Evolutionary conservation across 2,888 invertebrate species (phyloP).

Genomic region (Heteromyza rotundicornis): DNA sequence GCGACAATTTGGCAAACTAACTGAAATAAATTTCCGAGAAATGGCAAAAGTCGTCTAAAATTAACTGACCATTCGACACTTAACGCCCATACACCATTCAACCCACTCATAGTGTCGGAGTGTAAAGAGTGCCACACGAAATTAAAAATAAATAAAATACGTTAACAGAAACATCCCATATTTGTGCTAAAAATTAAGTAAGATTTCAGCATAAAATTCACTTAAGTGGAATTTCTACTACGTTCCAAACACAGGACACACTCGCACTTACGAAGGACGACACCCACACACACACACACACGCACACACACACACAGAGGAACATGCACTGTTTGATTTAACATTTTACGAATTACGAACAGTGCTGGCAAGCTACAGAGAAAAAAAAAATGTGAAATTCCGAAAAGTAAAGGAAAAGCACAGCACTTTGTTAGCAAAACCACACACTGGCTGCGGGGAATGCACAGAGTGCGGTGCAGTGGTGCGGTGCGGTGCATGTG

Average conservation of each 20-base stretch:
- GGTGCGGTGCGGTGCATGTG: conserved; percentile 3
- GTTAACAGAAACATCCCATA: conserved; percentile 31
- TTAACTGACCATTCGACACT: too few relatives aligned
- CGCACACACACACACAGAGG: neutral
- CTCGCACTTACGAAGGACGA: neutral
- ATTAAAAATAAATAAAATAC: too few relatives aligned
- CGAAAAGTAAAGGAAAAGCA: conserved; percentile 8
- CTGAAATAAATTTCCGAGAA: too few relatives aligned
- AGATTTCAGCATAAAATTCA: conserved; percentile 53
- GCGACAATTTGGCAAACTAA: too few relatives aligned
- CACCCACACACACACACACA: neutral
- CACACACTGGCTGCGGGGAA: too few relatives aligned
- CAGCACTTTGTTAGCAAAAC: conserved; percentile 15
- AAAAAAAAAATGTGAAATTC: conserved; percentile 19
- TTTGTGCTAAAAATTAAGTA: conserved; percentile 50
- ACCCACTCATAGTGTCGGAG: too few relatives aligned
- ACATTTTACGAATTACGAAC: conserved; percentile 39
- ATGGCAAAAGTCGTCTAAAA: too few relatives aligned
- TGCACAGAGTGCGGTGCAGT: neutral
- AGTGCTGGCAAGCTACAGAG: conserved; percentile 23
- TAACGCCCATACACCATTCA: too few relatives aligned
- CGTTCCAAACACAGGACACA: conserved; percentile 19
- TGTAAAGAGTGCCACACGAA: too few relatives aligned
- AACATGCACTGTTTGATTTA: conserved; percentile 44
- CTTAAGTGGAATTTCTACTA: conserved; percentile 44